These are phyloP conservation scores for Latrodectus geometricus DNA, from an alignment of 1,140 invertebrate species.

Conservation along the genomic window DNA sequence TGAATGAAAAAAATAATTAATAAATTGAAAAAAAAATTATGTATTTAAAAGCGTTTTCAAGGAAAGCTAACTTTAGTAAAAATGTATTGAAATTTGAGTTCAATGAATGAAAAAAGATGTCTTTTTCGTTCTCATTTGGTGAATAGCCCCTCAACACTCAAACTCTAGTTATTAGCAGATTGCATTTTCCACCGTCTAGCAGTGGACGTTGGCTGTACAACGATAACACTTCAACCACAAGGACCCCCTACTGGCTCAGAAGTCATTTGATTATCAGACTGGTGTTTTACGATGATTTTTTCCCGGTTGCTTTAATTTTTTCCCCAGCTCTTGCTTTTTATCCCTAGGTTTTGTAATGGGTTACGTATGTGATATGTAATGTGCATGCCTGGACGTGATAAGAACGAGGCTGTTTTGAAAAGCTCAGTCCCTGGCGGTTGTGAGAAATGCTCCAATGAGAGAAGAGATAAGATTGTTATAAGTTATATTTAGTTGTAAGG, in stretches of 20 bases:
- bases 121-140: not conserved
- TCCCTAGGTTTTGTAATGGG: constrained; percentile 35
- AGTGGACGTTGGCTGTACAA: not conserved
- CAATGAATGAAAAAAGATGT: too few relatives aligned
- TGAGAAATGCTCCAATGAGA: constrained; percentile 37
- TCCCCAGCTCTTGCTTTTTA: not conserved
- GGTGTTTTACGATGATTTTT: constrained; percentile 55
- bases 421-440: constrained; percentile 14
- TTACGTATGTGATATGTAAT: not conserved
- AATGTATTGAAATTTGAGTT: too few relatives aligned
- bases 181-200: constrained; percentile 2
- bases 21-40: too few relatives aligned
- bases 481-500: constrained; percentile 37
- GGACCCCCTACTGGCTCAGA: constrained; percentile 34
- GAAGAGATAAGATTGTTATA: constrained; percentile 53
- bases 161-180: not conserved
- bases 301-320: constrained; percentile 1
- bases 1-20: too few relatives aligned
- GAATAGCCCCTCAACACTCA: not conserved
- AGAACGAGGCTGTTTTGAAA: constrained; percentile 1
- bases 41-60: too few relatives aligned
- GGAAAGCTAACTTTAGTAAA: too few relatives aligned
- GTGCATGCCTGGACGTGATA: constrained; percentile 20
- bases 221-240: constrained; percentile 50
- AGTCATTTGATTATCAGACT: constrained; percentile 49